A percentile compares a stretch with the other conserved stretches of the same genome.
Evolutionary conservation across 23 tunicate species (phyloP).

Genomic region (Pegea sp.): DNA sequence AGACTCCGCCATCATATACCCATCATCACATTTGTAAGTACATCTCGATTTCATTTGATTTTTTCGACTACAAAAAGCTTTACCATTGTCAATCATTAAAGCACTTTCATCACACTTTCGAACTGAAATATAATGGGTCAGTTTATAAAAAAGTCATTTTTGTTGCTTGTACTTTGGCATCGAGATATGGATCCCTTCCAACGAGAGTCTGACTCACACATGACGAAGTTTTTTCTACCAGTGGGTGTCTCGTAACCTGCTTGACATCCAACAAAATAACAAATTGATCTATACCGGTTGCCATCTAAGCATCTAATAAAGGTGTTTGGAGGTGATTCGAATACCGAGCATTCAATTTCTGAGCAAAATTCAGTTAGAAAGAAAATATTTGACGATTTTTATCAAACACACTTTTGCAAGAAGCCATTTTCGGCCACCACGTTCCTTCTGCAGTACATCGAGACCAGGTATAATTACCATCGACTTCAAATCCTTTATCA

Average conservation of each 20-base stretch:
- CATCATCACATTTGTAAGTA: conserved; percentile 1
- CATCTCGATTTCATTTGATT: neutral
- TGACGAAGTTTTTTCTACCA: conserved; percentile 7
- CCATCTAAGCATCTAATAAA: conserved; percentile 8
- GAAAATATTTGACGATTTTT: neutral
- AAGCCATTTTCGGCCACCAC: conserved; percentile 49
- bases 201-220: neutral
- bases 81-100: neutral
- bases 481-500: conserved; percentile 23
- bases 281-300: conserved; percentile 14
- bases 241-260: neutral
- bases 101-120: neutral
- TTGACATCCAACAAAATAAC: conserved; percentile 2
- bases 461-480: conserved; percentile 1
- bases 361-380: neutral
- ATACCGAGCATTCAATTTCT: conserved; percentile 4
- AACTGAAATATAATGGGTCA: neutral
- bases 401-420: conserved; percentile 50
- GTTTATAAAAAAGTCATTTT: no score
- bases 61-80: neutral
- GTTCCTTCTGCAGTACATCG: conserved; percentile 12
- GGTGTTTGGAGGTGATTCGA: conserved; percentile 1
- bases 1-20: conserved; percentile 21
- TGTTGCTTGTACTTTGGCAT: neutral
- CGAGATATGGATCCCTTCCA: neutral